These are phyloP conservation scores for Ommatoiulus sabulosus DNA, from an alignment of 2,888 invertebrate species.

Conservation along the genomic window DNA sequence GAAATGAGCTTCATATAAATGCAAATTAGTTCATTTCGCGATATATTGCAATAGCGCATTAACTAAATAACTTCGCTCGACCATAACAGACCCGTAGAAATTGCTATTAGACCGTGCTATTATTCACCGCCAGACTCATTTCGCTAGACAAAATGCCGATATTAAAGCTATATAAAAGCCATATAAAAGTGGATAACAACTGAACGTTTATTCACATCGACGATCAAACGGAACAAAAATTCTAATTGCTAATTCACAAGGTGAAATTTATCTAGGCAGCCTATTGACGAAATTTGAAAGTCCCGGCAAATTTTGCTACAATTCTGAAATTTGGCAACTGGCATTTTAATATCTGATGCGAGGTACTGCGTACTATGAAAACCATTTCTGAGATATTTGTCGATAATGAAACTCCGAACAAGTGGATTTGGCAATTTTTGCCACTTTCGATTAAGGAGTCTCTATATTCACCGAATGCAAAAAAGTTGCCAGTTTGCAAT, in stretches of 20 bases:
- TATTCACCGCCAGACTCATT: background rate
- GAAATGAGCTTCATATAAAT: background rate
- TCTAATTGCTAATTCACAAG: too few species aligned
- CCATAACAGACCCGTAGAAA: background rate
- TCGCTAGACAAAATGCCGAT: background rate
- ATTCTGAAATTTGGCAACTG: background rate
- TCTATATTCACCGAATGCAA: too few species aligned
- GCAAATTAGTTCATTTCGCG: constrained; percentile 22
- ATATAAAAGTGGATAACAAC: constrained; percentile 13
- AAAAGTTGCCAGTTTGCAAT: too few species aligned
- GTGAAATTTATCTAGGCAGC: too few species aligned
- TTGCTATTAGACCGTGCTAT: background rate
- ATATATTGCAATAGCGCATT: background rate
- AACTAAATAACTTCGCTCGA: constrained; percentile 4
- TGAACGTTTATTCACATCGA: background rate
- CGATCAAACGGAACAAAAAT: background rate
- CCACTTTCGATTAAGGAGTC: too few species aligned
- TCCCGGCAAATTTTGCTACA: background rate
- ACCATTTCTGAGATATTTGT: too few species aligned
- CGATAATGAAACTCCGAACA: too few species aligned
- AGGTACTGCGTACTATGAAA: too few species aligned
- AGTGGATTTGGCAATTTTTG: too few species aligned
- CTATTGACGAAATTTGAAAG: background rate
- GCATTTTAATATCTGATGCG: too few species aligned
- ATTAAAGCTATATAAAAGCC: constrained; percentile 4